Percentiles rank a stretch among this genome's conserved stretches.
These are phyloP conservation scores for Miichthys miiuy DNA, from an alignment of 2,797 vertebrate genomes.

Conservation along the genomic window DNA sequence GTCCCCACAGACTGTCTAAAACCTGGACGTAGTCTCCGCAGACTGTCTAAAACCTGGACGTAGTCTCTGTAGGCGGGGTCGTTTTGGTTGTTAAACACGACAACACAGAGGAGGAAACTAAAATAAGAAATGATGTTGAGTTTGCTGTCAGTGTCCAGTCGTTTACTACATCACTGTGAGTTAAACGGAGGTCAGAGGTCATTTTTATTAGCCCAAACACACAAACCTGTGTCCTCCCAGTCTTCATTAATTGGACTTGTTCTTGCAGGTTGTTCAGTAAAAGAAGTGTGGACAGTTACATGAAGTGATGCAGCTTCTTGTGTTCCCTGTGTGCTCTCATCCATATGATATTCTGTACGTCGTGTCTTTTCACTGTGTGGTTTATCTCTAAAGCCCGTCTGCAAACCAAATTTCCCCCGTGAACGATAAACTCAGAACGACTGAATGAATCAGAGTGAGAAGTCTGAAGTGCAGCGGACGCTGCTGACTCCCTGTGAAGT, in stretches of 20 bases:
- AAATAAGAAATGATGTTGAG: too few relatives aligned
- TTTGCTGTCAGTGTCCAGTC: too few relatives aligned
- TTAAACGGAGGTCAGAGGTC: not conserved
- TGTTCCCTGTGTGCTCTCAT: conserved; percentile 17
- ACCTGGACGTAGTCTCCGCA: too few relatives aligned
- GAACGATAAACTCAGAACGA: conserved; percentile 48
- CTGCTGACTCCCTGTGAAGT: conserved; percentile 37
- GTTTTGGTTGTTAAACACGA: too few relatives aligned
- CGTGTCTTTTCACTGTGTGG: not conserved
- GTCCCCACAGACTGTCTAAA: too few relatives aligned
- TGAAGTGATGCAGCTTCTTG: not conserved
- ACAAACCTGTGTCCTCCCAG: not conserved
- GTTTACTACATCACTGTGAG: too few relatives aligned
- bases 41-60: too few relatives aligned
- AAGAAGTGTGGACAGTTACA: conserved; percentile 17
- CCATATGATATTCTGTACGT: not conserved
- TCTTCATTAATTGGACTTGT: too few relatives aligned
- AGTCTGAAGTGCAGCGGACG: conserved; percentile 9
- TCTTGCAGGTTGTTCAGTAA: not conserved
- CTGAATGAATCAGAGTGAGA: conserved; percentile 19
- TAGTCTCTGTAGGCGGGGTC: too few relatives aligned
- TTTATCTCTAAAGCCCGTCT: conserved; percentile 9
- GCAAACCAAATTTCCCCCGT: conserved; percentile 61
- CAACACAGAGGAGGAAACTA: too few relatives aligned
- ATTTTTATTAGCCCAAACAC: not conserved